Conservation (phyloP, 2,113 vertebrate genomes). For the Oncorhynchus masou region DNA sequence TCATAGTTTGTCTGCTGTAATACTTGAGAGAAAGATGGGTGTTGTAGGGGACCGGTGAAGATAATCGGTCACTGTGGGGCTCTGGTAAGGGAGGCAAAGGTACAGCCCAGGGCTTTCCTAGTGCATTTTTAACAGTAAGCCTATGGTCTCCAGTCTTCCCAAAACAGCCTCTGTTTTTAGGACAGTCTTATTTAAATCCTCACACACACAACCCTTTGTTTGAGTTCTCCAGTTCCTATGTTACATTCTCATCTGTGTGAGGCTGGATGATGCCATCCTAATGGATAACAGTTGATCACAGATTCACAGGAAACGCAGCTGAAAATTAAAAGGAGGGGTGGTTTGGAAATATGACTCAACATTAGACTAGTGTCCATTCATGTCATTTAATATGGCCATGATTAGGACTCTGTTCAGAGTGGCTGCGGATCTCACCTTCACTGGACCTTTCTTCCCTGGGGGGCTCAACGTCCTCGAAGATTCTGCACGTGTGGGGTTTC, state of each 20-base stretch:
- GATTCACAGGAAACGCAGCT: constrained; percentile 26
- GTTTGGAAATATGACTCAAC: not conserved
- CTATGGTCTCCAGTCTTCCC: not conserved
- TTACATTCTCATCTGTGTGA: constrained; percentile 54
- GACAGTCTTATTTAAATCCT: no score
- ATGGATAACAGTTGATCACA: constrained; percentile 68
- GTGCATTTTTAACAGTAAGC: no score
- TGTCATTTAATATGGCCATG: not conserved
- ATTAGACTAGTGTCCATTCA: not conserved
- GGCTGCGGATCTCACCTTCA: no score
- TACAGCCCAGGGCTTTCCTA: no score
- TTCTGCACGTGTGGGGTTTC: no score
- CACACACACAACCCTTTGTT: constrained; percentile 38
- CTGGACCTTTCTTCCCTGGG: no score
- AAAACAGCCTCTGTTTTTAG: constrained; percentile 21
- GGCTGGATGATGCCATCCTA: constrained; percentile 64
- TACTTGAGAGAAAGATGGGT: not conserved
- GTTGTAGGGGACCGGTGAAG: no score
- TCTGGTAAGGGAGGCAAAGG: not conserved
- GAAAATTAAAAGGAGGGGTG: no score
- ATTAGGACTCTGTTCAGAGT: not conserved
- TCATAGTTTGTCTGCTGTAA: not conserved
- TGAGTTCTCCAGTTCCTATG: constrained; percentile 52
- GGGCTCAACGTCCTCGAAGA: no score
- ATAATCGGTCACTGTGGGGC: not conserved